Conservation (phyloP, 2,797 vertebrate genomes). For the Kryptolebias ocellatus region DNA sequence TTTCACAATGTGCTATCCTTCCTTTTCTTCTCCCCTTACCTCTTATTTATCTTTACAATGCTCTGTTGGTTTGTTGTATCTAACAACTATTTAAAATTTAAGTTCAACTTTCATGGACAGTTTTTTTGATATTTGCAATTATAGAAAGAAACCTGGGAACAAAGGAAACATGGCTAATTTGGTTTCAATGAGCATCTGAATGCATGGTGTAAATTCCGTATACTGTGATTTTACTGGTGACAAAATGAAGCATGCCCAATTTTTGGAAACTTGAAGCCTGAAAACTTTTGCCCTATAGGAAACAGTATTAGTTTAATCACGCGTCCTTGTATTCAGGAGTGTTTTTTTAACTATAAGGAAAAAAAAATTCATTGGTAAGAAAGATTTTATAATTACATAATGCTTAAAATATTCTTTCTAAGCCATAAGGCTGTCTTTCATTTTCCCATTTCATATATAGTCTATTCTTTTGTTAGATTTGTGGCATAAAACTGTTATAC, state of each 20-base stretch:
- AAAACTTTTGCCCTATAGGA: neutral
- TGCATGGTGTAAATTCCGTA: conserved; percentile 13
- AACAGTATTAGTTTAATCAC: neutral
- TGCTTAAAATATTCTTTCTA: neutral
- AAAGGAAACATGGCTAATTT: conserved; percentile 38
- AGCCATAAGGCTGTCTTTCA: neutral
- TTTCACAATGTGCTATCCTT: conserved; percentile 1
- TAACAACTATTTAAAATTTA: conserved; percentile 49
- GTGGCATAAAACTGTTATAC: neutral
- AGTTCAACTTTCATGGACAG: conserved; percentile 28
- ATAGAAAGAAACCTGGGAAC: conserved; percentile 40
- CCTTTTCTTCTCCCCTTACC: conserved; percentile 1
- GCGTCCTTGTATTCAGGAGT: neutral
- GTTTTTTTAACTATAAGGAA: neutral
- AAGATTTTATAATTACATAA: neutral
- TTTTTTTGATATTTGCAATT: conserved; percentile 53
- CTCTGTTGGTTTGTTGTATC: conserved; percentile 49
- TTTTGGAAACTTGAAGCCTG: neutral
- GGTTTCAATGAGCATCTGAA: conserved; percentile 30
- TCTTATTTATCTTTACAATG: conserved; percentile 43
- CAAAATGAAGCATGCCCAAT: neutral
- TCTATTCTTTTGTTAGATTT: neutral
- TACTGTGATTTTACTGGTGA: conserved; percentile 4
- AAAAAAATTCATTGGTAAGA: neutral
- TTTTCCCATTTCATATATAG: neutral